Evolutionary conservation across 2,113 vertebrate species (phyloP).

Genomic region (Gymnarchus niloticus): DNA sequence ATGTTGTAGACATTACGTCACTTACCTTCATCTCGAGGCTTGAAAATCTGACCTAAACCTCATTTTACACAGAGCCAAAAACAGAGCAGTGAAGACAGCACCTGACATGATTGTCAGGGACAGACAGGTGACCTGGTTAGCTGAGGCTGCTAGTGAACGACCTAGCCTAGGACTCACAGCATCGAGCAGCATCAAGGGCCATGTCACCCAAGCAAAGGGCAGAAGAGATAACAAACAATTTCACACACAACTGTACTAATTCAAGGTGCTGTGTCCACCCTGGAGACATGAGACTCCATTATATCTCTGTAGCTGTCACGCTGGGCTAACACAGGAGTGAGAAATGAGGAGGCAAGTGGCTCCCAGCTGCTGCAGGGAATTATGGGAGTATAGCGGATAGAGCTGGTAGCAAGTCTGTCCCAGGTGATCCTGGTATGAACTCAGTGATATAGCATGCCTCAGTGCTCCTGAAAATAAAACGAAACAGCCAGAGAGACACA

Average conservation of each 20-base stretch:
- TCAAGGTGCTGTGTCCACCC: not conserved
- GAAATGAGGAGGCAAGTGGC: not conserved
- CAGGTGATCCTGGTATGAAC: constrained; percentile 28
- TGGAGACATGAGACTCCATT: not conserved
- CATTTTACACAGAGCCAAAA: not conserved
- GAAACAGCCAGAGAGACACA: not conserved
- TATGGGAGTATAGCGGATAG: not conserved
- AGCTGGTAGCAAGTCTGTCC: constrained; percentile 4
- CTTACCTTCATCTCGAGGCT: not conserved
- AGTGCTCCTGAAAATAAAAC: constrained; percentile 22
- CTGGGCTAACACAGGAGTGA: not conserved
- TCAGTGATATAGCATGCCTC: constrained; percentile 25
- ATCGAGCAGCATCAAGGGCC: not conserved
- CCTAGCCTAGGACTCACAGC: not conserved
- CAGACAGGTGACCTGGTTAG: not conserved
- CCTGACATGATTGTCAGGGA: not conserved
- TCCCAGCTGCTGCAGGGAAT: not conserved
- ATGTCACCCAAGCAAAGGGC: not conserved
- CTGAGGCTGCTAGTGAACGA: not conserved
- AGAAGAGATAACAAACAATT: not conserved
- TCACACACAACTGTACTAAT: not conserved
- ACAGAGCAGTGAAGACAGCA: not conserved
- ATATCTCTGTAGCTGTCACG: not conserved
- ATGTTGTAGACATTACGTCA: not conserved
- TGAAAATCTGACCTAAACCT: not conserved